phyloP scores from a whole-genome alignment of 2,888 invertebrate species.

The Eubasilissa splendida region DNA sequence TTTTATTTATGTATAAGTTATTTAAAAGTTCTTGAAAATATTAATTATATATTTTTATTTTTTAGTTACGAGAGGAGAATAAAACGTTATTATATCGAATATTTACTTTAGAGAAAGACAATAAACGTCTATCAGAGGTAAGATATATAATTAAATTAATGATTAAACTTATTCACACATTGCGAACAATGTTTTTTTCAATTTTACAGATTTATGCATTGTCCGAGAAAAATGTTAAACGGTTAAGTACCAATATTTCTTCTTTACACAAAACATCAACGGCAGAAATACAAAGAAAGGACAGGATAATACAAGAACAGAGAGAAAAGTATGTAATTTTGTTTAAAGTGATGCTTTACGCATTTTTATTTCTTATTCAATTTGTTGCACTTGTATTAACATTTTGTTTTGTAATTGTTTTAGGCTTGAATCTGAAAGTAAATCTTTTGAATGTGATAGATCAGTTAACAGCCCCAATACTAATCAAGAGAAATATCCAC shows the following conservation, averaged over 20 bases:
- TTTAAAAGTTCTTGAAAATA: too few species aligned
- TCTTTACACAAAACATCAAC: slow-evolving; percentile 42
- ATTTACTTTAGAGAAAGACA: slow-evolving; percentile 26
- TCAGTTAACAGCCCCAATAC: too few species aligned
- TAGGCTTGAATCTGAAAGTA: too few species aligned
- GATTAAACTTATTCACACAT: too few species aligned
- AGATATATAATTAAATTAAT: too few species aligned
- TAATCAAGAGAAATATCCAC: too few species aligned
- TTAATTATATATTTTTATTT: slow-evolving; percentile 17
- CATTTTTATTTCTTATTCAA: too few species aligned
- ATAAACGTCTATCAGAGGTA: neutral
- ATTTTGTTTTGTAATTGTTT: too few species aligned
- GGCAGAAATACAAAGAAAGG: slow-evolving; percentile 38
- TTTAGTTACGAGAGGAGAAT: slow-evolving; percentile 40
- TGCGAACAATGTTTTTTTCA: neutral
- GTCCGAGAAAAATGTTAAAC: slow-evolving; percentile 23
- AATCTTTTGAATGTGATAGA: too few species aligned
- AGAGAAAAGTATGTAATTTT: slow-evolving; percentile 29
- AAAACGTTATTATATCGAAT: slow-evolving; percentile 9
- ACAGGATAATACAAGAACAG: slow-evolving; percentile 31
- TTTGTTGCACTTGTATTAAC: too few species aligned
- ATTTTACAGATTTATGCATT: slow-evolving; percentile 32
- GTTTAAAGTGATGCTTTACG: neutral
- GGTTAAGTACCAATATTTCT: slow-evolving; percentile 38
- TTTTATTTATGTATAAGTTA: too few species aligned